A percentile compares a stretch with the other conserved stretches of the same genome.
phyloP scores from a whole-genome alignment of 2,888 invertebrate genomes.

The Bedellia somnulentella region DNA sequence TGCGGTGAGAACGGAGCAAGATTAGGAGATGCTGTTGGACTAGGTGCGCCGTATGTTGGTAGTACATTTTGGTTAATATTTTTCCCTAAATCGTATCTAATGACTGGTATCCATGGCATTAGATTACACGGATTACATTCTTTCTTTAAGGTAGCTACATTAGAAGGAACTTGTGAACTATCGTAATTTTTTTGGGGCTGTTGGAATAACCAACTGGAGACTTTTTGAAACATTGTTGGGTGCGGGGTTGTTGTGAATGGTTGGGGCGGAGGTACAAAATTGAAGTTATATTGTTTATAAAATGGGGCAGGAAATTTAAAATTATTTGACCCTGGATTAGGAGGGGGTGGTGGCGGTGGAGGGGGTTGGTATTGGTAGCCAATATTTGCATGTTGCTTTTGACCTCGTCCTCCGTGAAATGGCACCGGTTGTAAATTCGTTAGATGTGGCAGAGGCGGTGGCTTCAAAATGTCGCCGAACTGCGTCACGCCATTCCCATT shows the following conservation, averaged over 20 bases:
- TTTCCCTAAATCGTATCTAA: conserved; percentile 45
- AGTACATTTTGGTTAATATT: conserved; percentile 23
- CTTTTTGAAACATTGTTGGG: conserved; percentile 59
- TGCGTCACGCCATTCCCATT: conserved; percentile 25
- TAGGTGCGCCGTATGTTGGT: conserved; percentile 44
- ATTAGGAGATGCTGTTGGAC: conserved; percentile 29
- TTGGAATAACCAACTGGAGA: conserved; percentile 65
- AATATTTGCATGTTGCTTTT: conserved; percentile 30
- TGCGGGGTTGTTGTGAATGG: conserved; percentile 40
- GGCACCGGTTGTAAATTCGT: conserved; percentile 33
- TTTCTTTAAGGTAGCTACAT: conserved; percentile 28
- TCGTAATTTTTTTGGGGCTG: conserved; percentile 37
- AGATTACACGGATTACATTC: conserved; percentile 78
- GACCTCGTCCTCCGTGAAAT: conserved; percentile 31
- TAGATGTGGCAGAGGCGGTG: conserved; percentile 39
- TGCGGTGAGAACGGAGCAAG: conserved; percentile 18
- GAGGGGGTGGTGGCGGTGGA: conserved; percentile 22
- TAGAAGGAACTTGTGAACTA: background rate
- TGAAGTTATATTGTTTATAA: conserved; percentile 49
- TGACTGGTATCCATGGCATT: conserved; percentile 80
- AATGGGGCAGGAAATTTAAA: conserved; percentile 50
- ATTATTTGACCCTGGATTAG: conserved; percentile 13
- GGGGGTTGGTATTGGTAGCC: conserved; percentile 32
- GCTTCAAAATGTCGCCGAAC: conserved; percentile 39
- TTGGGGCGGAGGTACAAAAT: conserved; percentile 46